These are phyloP conservation scores for Ochotona curzoniae DNA, from an alignment of 2,113 vertebrate genomes.

Conservation along the genomic window DNA sequence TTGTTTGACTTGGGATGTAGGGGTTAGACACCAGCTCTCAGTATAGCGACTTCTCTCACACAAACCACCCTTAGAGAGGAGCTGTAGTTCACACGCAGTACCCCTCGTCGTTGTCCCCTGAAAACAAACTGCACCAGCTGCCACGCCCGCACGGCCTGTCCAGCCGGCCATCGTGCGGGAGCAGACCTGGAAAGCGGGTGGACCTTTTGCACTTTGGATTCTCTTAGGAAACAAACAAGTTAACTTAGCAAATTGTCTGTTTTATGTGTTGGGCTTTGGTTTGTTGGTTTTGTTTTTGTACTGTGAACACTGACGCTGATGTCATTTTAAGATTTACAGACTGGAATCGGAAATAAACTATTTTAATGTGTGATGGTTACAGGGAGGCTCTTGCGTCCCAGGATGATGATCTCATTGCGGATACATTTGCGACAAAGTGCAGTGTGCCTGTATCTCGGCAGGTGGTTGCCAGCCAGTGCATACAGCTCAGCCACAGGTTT, in stretches of 20 bases:
- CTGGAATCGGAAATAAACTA: slow-evolving; percentile 89
- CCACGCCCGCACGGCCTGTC: not conserved
- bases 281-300: slow-evolving; percentile 77
- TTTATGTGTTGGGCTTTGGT: slow-evolving; percentile 65
- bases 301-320: slow-evolving; percentile 84
- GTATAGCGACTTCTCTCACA: not conserved
- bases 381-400: slow-evolving; percentile 12
- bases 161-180: slow-evolving; percentile 41
- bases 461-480: not conserved
- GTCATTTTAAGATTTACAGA: slow-evolving; percentile 83
- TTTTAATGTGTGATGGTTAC: slow-evolving; percentile 86
- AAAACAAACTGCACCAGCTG: not conserved
- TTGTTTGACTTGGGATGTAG: slow-evolving; percentile 7
- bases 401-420: not conserved
- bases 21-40: slow-evolving; percentile 17
- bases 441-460: not conserved
- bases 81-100: not conserved
- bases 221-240: slow-evolving; percentile 85
- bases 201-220: slow-evolving; percentile 91
- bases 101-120: not conserved
- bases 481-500: not conserved
- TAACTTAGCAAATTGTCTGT: slow-evolving; percentile 86
- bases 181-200: slow-evolving; percentile 78
- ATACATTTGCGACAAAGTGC: not conserved
- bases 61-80: slow-evolving; percentile 9